Evolutionary conservation across 2,888 invertebrate genomes (phyloP).

Genomic region (Loripinus fragilis): DNA sequence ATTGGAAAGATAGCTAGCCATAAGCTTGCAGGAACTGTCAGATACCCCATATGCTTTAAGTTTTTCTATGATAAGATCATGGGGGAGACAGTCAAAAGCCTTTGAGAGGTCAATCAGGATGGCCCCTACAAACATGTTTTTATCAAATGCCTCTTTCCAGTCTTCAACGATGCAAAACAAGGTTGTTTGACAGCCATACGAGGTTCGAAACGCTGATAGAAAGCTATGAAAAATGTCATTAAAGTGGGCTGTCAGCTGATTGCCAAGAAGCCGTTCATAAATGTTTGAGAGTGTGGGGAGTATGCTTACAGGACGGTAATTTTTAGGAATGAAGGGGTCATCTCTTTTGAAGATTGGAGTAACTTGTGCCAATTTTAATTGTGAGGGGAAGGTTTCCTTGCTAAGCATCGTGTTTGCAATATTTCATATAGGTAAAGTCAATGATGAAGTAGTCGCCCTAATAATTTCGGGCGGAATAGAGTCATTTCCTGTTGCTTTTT

Average conservation of each 20-base stretch:
- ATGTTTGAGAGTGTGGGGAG: background rate
- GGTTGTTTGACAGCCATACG: background rate
- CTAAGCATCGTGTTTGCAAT: background rate
- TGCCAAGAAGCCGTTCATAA: background rate
- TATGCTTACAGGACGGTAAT: background rate
- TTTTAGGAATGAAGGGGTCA: background rate
- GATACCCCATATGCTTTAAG: background rate
- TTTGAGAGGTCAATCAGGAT: slow-evolving; percentile 10
- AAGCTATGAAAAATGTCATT: background rate
- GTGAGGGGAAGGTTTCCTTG: background rate
- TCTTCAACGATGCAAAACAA: background rate
- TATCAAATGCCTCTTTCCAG: slow-evolving; percentile 1
- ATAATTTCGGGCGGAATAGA: background rate
- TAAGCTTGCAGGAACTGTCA: background rate
- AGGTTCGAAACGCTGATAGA: background rate
- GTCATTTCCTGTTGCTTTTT: background rate
- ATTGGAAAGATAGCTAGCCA: background rate
- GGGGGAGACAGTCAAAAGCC: background rate
- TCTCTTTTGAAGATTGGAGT: background rate
- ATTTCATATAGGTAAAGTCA: background rate
- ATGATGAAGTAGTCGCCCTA: background rate
- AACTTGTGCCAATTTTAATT: background rate
- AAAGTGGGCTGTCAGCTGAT: background rate
- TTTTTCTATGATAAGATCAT: background rate
- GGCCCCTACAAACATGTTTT: background rate